Evolutionary conservation across 2,797 vertebrate species (phyloP), one percentile per base, ranked within the genome.

Genomic region (Xerus rutilus): DNA sequence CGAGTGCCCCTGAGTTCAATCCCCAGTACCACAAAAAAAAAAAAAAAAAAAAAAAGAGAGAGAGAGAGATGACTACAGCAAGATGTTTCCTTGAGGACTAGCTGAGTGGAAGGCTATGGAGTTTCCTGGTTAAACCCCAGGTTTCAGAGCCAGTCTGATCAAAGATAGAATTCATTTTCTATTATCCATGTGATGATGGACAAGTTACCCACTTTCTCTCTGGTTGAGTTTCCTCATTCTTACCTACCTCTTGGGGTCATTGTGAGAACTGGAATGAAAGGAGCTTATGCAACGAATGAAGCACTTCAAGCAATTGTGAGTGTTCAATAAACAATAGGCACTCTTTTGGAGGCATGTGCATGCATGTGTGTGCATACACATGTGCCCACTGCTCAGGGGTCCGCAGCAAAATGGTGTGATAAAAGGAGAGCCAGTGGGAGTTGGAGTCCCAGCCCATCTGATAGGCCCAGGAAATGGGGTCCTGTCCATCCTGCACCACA

Each of bases 321-420:
- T 35, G 72, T 25, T 82, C 59, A 2, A 6, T 23, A 49, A 79
- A 69, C 21, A 21, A 25, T 3, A 49, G 64, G 35, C 10, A 30
- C 45, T 32, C n/a, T 21, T 52, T 2, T 0, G 8, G 15, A 57
- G 7, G 35, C 23, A 20, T 20, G 39, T 6, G 28, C 30, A 32
- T 14, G 14, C 25, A 11, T 30, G 32, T 25, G 21, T 59, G 57
- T 43, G 39, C 17, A 43, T 20, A 17, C 73, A 77, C n/a, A 39
- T 7, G 4, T 3, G 11, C 62, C 20, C 23, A n/a, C 23, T 49
- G 23, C 73, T 52, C 59, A 49, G 18, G 32, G 73, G 21, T 6
- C 65, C 5, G 0, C 0, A 11, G 45, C 32, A 57, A 23, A 20
- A 8, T 0, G 7, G 7, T 21, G 14, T 52, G 15, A 5, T 12